These are phyloP conservation scores for Protonemura montana DNA, from an alignment of 2,888 invertebrate genomes.

Conservation along the genomic window DNA sequence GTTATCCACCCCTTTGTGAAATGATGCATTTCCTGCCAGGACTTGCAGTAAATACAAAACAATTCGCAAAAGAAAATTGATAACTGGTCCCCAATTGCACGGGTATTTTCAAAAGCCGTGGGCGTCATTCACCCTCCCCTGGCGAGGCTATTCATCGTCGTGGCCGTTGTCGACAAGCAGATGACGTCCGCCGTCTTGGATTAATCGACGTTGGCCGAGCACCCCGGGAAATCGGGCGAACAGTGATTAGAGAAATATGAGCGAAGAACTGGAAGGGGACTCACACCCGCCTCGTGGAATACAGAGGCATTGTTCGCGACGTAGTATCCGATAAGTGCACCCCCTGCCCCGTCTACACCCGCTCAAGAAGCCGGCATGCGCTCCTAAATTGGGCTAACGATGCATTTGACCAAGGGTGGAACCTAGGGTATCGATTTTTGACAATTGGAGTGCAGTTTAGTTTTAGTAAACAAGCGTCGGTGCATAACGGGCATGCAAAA, in stretches of 20 bases:
- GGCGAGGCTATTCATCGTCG: not conserved
- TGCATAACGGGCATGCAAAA: not conserved
- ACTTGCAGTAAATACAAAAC: constrained; percentile 22
- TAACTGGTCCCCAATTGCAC: constrained; percentile 19
- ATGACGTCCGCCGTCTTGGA: constrained; percentile 47
- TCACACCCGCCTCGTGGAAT: not conserved
- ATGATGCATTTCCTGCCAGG: constrained; percentile 42
- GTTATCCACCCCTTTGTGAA: constrained; percentile 42
- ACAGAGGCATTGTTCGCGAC: constrained; percentile 18
- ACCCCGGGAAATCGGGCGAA: constrained; percentile 47
- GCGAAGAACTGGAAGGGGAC: not conserved
- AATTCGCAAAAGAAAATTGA: constrained; percentile 31
- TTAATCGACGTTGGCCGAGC: constrained; percentile 48
- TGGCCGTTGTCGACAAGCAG: not conserved
- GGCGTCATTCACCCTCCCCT: not conserved
- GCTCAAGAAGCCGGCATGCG: constrained; percentile 44
- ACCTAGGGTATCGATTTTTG: not conserved
- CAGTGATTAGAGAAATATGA: constrained; percentile 50
- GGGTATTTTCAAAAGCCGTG: not conserved
- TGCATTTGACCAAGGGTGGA: constrained; percentile 19
- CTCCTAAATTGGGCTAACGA: constrained; percentile 45
- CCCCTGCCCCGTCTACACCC: not conserved
- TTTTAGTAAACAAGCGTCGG: not conserved
- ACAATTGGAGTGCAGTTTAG: not conserved
- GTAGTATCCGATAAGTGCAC: not conserved